Percentiles rank a stretch among this genome's conserved stretches.
Conservation (phyloP, 2,797 vertebrate species). For the Sylvia borin region DNA sequence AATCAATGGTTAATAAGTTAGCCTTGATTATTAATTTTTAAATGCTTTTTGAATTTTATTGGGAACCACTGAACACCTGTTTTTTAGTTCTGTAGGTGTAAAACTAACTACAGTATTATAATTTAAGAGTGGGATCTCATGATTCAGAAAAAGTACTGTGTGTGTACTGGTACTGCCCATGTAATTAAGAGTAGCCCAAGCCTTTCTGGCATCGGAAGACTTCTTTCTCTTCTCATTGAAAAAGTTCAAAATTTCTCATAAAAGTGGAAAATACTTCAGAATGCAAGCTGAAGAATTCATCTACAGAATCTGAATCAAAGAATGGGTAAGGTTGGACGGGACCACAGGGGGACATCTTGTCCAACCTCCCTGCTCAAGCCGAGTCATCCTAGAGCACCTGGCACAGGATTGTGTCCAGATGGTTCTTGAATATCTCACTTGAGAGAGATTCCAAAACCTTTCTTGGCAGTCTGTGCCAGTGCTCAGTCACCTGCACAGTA, state of each 20-base stretch:
- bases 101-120: not conserved
- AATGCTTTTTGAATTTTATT: not conserved
- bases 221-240: fast-evolving
- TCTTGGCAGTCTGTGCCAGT: not conserved
- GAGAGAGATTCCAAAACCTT: not conserved
- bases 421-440: not conserved
- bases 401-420: not conserved
- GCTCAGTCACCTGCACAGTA: not conserved
- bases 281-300: not conserved
- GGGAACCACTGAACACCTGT: not conserved
- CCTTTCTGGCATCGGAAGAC: not conserved
- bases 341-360: not conserved
- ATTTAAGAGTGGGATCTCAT: not conserved
- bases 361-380: not conserved
- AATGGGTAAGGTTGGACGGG: not conserved
- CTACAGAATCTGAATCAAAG: not conserved
- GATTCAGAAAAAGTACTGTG: not conserved
- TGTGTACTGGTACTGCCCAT: not conserved
- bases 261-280: not conserved
- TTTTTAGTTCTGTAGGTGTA: not conserved
- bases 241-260: not conserved
- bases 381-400: not conserved
- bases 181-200: not conserved
- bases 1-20: not conserved
- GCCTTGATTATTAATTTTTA: not conserved